Percentiles rank a stretch among this genome's conserved stretches.
These are phyloP conservation scores for Rhodophaea formosa DNA, from an alignment of 2,888 invertebrate genomes.

Conservation along the genomic window DNA sequence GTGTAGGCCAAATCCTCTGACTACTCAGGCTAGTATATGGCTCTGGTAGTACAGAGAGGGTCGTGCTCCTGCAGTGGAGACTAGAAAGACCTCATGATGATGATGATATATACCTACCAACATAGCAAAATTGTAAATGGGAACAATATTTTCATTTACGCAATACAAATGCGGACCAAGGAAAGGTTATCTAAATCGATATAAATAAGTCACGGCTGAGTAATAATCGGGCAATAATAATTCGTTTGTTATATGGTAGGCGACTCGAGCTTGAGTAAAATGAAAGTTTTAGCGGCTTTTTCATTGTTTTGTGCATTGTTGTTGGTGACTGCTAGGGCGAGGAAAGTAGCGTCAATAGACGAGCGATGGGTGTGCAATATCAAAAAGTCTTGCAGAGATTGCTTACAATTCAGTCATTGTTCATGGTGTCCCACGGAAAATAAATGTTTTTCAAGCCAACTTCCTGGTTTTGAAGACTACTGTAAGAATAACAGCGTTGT, in stretches of 20 bases:
- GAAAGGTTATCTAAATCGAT: slow-evolving; percentile 67
- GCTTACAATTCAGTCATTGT: slow-evolving; percentile 62
- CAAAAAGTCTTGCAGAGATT: slow-evolving; percentile 61
- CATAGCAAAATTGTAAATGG: slow-evolving; percentile 18
- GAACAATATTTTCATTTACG: slow-evolving; percentile 40
- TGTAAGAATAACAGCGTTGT: slow-evolving; percentile 52
- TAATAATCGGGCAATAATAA: slow-evolving; percentile 38
- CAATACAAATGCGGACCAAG: slow-evolving; percentile 31
- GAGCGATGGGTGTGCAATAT: slow-evolving; percentile 61
- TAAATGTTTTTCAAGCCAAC: slow-evolving; percentile 58
- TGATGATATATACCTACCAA: slow-evolving; percentile 20
- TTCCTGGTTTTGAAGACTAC: slow-evolving; percentile 38
- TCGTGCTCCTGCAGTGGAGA: too few relatives aligned
- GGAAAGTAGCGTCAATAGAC: slow-evolving; percentile 43
- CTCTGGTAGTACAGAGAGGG: too few relatives aligned
- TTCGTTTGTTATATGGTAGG: neutral
- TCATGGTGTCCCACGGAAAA: slow-evolving; percentile 62
- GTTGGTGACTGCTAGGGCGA: slow-evolving; percentile 31
- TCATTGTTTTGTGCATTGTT: slow-evolving; percentile 32
- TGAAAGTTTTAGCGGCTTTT: slow-evolving; percentile 15
- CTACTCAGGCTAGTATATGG: too few relatives aligned
- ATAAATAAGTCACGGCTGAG: slow-evolving; percentile 60
- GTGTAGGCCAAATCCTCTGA: too few relatives aligned
- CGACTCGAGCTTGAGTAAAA: slow-evolving; percentile 9
- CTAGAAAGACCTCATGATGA: slow-evolving; percentile 8